Evolutionary conservation across 2,888 invertebrate species (phyloP), one percentile per base, ranked within the genome.

Genomic region (Eupithecia tripunctaria): DNA sequence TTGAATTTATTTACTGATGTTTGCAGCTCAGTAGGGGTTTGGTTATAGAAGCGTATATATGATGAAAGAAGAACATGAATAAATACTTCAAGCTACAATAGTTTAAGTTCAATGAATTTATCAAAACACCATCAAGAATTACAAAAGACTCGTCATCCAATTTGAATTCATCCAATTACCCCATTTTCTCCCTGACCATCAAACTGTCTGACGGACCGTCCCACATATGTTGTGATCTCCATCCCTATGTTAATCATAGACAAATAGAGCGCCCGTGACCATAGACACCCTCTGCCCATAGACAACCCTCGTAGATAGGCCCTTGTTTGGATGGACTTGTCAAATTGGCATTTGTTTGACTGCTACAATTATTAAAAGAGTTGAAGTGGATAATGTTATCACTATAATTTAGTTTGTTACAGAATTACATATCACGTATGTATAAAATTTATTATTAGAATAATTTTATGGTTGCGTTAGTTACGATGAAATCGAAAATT

Each of bases 251-350:
- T 56, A 32, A 62, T 51, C 64, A 68, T 75, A 75, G 70, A 72
- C 72, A 72, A 73, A 73, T 73, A 73, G 68, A 71, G 12, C 38
- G 12, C 38, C 59, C 56, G 59, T 67, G 56, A 25, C 38, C 65
- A 65, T 63, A 69, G 63, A 69, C 69, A 63, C 27, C 29, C 74
- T 12, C 56, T 59, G 25, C n/a, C 27, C 70, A 70, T 69, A 69
- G 69, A 69, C 69, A 63, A 43, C 71, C 71, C 74, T 68, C 47
- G 64, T 65, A 15, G 27, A 62, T 75, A 75, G 74, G 78, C 83
- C 83, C 81, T 76, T 82, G 68, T 81, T 82, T 82, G 74, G 71
- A 68, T 63, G 69, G 73, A 56, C 68, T 47, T 78, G 80, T 81
- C 81, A 79, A 78, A 80, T 80, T 77, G 80, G 21, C 51, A 21